Base-by-base conservation (phyloP, 2,113 vertebrate species). In the Phalacrocorax brasilianus region DNA sequence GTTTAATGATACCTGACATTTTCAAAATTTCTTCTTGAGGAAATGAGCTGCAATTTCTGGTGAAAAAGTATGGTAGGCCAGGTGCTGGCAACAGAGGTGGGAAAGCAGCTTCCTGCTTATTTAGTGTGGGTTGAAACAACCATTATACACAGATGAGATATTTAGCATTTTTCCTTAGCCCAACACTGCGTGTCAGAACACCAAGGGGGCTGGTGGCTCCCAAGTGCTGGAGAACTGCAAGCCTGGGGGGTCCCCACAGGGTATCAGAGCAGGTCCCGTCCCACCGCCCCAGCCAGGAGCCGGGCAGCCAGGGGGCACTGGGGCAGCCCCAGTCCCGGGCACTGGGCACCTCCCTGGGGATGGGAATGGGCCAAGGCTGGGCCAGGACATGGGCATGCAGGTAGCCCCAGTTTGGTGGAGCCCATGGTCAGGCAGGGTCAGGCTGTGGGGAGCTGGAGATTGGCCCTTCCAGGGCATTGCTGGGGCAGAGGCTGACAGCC, bases 1-100 rank as follows among this genome's bases (percentile, higher is more conserved):
- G 79, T 35, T 96, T 95, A 92, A 93, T 77, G 83, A 94, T 80
- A 93, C 49, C 32, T 1, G 30, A 38, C 26, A 49, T 55, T 93
- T 97, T 79, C 91, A 82, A 85, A 84, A 81, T 93, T 93, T 89
- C 85, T 89, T 95, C 49, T 85, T 89, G 35, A 68, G 52, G 49
- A 97, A 71, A 86, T 5, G 10, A 96, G 80, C 50, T 65, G 9
- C 44, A 88, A 38, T 79, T 88, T 95, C 68, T 73, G 61, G 15
- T 62, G 47, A 85, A 79, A 95, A 88, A 53, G 20, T 61, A 77
- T 16, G 30, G 21, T 6, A 83, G 55, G 30, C 7, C 38, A 74
- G 72, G 22, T 47, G 12, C 44, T 47, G n/a, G 26, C 1, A 11
- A 28, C 5, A 44, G 44, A 74, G 30, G 3, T 27, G 27, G 32